These are phyloP conservation scores for Drosophila multiciliata DNA, from an alignment of 2,888 invertebrate genomes.

Conservation along the genomic window DNA sequence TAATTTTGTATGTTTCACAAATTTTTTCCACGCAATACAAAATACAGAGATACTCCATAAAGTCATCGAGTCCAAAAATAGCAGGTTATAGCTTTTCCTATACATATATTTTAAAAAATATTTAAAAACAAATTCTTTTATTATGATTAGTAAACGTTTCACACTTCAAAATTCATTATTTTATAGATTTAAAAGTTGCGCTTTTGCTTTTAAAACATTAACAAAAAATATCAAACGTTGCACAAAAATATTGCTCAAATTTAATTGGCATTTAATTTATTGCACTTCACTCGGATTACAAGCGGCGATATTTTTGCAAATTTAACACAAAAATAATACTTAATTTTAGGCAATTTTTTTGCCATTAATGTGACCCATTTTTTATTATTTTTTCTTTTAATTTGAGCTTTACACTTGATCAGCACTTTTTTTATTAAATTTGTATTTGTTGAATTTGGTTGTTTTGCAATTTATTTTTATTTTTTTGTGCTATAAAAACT, in stretches of 20 bases:
- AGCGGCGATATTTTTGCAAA: slow-evolving; percentile 5
- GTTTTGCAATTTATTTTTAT: neutral
- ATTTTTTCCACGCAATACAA: neutral
- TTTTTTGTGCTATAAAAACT: neutral
- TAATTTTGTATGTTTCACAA: neutral
- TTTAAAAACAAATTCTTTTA: neutral
- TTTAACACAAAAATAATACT: slow-evolving; percentile 9
- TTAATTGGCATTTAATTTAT: slow-evolving; percentile 3
- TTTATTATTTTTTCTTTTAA: slow-evolving; percentile 1
- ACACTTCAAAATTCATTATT: neutral
- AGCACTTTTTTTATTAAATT: slow-evolving; percentile 32
- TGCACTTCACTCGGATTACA: slow-evolving; percentile 48
- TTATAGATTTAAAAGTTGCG: neutral
- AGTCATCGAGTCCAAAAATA: neutral
- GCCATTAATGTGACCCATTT: slow-evolving; percentile 32
- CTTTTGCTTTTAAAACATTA: slow-evolving; percentile 14
- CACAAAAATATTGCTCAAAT: slow-evolving; percentile 17
- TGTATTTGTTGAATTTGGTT: neutral
- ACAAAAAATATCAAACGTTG: slow-evolving; percentile 4
- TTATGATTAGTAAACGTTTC: neutral
- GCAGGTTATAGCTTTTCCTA: neutral
- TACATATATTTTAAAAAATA: neutral
- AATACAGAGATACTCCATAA: neutral
- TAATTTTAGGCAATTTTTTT: slow-evolving; percentile 1
- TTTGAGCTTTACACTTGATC: slow-evolving; percentile 30